A percentile compares a stretch with the other conserved stretches of the same genome.
phyloP scores from a whole-genome alignment of 2,888 invertebrate species.

The Philopedon plagiatum region DNA sequence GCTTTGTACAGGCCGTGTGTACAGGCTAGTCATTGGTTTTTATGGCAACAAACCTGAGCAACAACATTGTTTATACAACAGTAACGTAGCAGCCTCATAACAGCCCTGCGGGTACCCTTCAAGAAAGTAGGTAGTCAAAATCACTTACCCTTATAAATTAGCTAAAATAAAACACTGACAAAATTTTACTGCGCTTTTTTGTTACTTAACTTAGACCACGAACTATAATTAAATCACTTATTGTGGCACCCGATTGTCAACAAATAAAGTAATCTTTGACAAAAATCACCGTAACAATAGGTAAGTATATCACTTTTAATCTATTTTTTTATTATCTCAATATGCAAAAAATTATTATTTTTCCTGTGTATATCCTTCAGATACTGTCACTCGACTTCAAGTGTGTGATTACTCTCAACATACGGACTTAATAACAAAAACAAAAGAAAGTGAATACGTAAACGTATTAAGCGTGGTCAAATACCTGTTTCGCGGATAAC shows the following conservation, averaged over 20 bases:
- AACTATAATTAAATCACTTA: too few relatives aligned
- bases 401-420: not conserved
- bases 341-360: not conserved
- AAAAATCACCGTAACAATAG: not conserved
- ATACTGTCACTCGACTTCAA: not conserved
- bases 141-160: not conserved
- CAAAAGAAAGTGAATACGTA: slow-evolving; percentile 11
- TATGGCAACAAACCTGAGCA: too few relatives aligned
- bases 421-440: not conserved
- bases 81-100: too few relatives aligned
- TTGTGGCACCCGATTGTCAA: not conserved
- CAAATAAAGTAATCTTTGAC: not conserved
- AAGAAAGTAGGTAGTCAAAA: too few relatives aligned
- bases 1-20: too few relatives aligned
- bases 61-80: too few relatives aligned
- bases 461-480: slow-evolving; percentile 1
- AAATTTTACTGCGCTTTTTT: not conserved
- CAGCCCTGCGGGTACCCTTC: too few relatives aligned
- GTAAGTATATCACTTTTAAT: not conserved
- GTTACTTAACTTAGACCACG: not conserved
- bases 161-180: too few relatives aligned
- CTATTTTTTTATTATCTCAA: not conserved
- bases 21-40: too few relatives aligned
- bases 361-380: not conserved
- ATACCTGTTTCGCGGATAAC: not conserved